Percentiles rank a stretch among this genome's conserved stretches.
Evolutionary conservation across 2,113 vertebrate genomes (phyloP).

Genomic region (Glareola pratincola): DNA sequence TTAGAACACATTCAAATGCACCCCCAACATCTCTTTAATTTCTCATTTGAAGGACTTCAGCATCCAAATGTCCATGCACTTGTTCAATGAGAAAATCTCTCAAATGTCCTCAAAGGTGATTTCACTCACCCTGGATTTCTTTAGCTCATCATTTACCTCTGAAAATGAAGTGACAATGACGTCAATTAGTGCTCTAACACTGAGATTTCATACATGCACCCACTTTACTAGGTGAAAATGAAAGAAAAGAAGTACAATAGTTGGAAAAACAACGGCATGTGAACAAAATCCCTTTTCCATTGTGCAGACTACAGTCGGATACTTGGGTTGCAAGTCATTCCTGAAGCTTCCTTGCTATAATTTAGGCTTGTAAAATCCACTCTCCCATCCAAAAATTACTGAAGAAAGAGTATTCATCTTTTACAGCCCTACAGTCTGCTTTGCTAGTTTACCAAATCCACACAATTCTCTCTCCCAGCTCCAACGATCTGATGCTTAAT

Average conservation of each 20-base stretch:
- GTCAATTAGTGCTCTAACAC: not conserved
- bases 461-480: not conserved
- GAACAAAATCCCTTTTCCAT: not conserved
- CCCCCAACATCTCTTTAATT: not conserved
- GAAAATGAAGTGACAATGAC: not conserved
- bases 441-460: not conserved
- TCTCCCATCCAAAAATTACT: not conserved
- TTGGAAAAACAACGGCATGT: not conserved
- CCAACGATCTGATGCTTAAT: not conserved
- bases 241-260: not conserved
- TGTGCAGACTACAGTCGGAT: not conserved
- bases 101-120: not conserved
- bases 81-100: not conserved
- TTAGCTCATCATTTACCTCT: not conserved
- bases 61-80: not conserved
- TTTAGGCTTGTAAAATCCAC: not conserved
- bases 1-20: not conserved
- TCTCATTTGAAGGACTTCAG: not conserved
- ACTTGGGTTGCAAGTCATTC: not conserved
- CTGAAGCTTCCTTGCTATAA: not conserved
- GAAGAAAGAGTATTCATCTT: not conserved
- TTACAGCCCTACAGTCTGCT: not conserved
- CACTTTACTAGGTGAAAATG: not conserved
- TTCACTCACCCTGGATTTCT: no score
- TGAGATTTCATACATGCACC: not conserved